Base-by-base conservation (phyloP, 2,113 vertebrate species). In the Macheiramphus alcinus region DNA sequence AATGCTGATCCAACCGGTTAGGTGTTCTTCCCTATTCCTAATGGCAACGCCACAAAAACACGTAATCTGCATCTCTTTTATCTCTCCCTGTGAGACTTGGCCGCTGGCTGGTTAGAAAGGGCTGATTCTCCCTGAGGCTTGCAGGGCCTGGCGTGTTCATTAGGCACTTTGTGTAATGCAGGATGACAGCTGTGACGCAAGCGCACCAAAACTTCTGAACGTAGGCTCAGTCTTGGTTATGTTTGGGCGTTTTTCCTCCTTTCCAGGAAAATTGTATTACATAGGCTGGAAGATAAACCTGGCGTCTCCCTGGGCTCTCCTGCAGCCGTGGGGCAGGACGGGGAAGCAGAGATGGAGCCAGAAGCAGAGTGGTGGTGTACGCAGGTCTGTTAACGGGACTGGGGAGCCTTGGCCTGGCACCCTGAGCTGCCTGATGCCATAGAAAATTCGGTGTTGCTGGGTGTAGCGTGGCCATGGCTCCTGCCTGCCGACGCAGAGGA, bases 211-310 rank as follows among this genome's bases (percentile, higher is more conserved):
- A 50, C 78, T 71, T 91, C 9, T 32, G 36, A 70, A 63, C 1
- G 0, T 6, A 0, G n/a, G n/a, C 62, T 70, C n/a, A 2, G 27
- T 6, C 62, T 3, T 27, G 53, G 75, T 38, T 62, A 3, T 2
- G 8, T 23, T 67, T 62, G 76, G 50, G 7, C 29, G 7, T 9
- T 15, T 67, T 63, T 4, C 17, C 16, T 7, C 16, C 36, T 84
- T 86, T 81, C 38, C 22, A 59, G 56, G 65, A 63, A 80, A 32
- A 80, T 1, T 2, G 10, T 42, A 0, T 86, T 47, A 8, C 1
- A 3, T 4, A 7, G 63, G 53, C 71, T 82, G 43, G 63, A 17
- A n/a, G 75, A 31, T 36, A 9, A 63, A 9, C 3, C 38, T 58
- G 58, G 16, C 1, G 1, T 42, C 65, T 76, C 66, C 31, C 38